These are phyloP conservation scores for Drosophila bifasciata DNA, from an alignment of 1,140 invertebrate genomes.

Conservation along the genomic window DNA sequence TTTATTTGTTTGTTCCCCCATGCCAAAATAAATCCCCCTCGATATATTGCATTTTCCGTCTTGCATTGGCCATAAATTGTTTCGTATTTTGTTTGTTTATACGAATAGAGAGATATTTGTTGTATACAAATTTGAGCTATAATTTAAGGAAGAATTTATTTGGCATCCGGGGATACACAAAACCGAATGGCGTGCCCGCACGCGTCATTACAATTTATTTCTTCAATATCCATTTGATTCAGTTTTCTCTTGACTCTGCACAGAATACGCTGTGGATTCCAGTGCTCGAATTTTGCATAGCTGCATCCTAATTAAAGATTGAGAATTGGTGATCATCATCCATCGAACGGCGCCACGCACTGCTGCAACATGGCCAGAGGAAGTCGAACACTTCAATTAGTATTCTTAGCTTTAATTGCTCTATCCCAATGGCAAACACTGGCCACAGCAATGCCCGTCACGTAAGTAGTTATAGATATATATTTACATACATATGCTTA, in stretches of 20 bases:
- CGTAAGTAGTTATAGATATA: conserved; percentile 51
- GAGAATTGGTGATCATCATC: not conserved
- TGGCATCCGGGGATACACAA: conserved; percentile 2
- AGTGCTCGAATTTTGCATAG: conserved; percentile 21
- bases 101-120: conserved; percentile 10
- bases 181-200: not conserved
- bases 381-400: conserved; percentile 43
- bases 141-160: conserved; percentile 18
- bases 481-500: not conserved
- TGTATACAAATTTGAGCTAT: conserved; percentile 49
- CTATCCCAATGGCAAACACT: conserved; percentile 36
- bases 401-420: conserved; percentile 59
- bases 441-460: conserved; percentile 32
- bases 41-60: conserved; percentile 12
- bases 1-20: conserved; percentile 33
- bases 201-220: conserved; percentile 41
- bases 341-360: conserved; percentile 28
- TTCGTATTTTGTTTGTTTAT: conserved; percentile 29
- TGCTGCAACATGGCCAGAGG: conserved; percentile 35
- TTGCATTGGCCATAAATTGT: conserved; percentile 28
- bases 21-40: not conserved
- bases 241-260: conserved; percentile 26
- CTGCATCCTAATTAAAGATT: conserved; percentile 39
- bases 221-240: conserved; percentile 32
- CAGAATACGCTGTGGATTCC: conserved; percentile 49